Evolutionary conservation across 2,113 vertebrate species (phyloP).

Genomic region (Hemiprocne comata): DNA sequence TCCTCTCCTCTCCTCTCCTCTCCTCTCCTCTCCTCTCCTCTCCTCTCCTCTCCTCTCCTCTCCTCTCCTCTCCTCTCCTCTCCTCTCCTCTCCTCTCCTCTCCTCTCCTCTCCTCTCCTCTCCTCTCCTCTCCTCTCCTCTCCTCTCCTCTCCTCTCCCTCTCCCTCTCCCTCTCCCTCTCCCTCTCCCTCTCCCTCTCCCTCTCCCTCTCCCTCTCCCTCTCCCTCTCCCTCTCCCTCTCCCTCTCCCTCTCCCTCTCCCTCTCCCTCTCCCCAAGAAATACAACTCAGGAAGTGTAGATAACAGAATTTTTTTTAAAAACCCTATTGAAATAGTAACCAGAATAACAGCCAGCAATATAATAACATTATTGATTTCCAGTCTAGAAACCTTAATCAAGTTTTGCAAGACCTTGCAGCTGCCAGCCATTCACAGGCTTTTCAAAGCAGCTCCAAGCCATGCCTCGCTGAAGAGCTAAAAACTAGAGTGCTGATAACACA

Average conservation of each 20-base stretch:
- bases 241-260: not conserved
- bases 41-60: too few relatives aligned
- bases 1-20: not conserved
- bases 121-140: too few relatives aligned
- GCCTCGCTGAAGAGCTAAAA: constrained; percentile 17
- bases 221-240: too few relatives aligned
- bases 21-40: too few relatives aligned
- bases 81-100: too few relatives aligned
- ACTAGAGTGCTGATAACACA: constrained; percentile 50
- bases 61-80: too few relatives aligned
- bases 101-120: too few relatives aligned
- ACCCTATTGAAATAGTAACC: not conserved
- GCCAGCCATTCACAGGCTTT: constrained; percentile 37
- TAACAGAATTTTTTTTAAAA: not conserved
- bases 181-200: too few relatives aligned
- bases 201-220: too few relatives aligned
- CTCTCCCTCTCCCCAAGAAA: too few relatives aligned
- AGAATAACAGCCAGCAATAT: not conserved
- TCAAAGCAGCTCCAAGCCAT: constrained; percentile 30
- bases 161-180: too few relatives aligned
- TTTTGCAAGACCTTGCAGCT: constrained; percentile 41
- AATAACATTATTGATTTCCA: constrained; percentile 27
- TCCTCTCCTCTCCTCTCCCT: too few relatives aligned
- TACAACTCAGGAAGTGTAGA: not conserved
- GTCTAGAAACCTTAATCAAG: not conserved